Evolutionary conservation across 2,888 invertebrate species (phyloP).

Genomic region (Ochropleura leucogaster): DNA sequence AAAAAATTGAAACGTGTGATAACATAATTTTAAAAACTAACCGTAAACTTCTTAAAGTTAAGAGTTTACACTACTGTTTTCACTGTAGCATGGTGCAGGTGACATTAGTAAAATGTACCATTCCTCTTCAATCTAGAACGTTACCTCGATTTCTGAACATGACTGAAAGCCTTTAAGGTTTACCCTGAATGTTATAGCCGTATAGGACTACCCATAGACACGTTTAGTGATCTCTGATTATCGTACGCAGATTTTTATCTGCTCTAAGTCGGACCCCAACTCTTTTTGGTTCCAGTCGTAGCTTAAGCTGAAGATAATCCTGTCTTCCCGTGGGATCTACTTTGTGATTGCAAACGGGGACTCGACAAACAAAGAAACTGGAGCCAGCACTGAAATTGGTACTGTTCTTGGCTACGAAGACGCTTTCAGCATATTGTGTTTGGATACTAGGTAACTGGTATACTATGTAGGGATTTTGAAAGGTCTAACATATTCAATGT

Average conservation of each 20-base stretch:
- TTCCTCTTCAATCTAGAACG: too few relatives aligned
- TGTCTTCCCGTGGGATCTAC: constrained; percentile 74
- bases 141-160: too few relatives aligned
- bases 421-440: constrained; percentile 37
- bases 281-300: constrained; percentile 64
- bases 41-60: too few relatives aligned
- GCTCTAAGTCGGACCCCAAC: constrained; percentile 54
- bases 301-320: constrained; percentile 81
- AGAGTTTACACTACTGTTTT: too few relatives aligned
- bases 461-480: neutral
- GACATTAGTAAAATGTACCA: too few relatives aligned
- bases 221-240: neutral
- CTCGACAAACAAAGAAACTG: constrained; percentile 74
- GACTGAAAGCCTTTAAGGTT: too few relatives aligned
- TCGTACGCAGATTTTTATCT: neutral
- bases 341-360: constrained; percentile 79
- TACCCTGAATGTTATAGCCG: too few relatives aligned
- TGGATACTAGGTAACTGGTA: neutral
- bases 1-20: too few relatives aligned
- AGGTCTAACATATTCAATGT: neutral
- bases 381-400: constrained; percentile 67
- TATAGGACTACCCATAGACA: too few relatives aligned
- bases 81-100: too few relatives aligned
- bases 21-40: too few relatives aligned
- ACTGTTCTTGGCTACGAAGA: constrained; percentile 58